Percentiles rank a stretch among this genome's conserved stretches.
Conservation (phyloP, 2,888 invertebrate species). For the Epirrita christyi region DNA sequence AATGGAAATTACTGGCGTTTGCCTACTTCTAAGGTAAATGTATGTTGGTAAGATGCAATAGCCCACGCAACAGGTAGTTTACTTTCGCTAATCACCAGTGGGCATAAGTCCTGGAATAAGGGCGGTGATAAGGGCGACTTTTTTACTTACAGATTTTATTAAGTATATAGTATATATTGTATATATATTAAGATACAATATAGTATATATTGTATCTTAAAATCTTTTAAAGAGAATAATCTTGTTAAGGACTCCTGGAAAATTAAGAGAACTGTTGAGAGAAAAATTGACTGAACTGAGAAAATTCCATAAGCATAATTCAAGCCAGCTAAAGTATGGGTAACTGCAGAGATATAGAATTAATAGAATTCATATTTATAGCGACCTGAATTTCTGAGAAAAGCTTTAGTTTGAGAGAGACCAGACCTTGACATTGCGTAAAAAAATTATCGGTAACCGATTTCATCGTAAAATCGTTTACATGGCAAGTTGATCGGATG, state of each 20-base stretch:
- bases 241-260: neutral
- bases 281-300: conserved; percentile 12
- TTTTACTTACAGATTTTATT: too few relatives aligned
- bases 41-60: too few relatives aligned
- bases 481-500: conserved; percentile 16
- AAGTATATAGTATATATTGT: too few relatives aligned
- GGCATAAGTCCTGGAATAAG: too few relatives aligned
- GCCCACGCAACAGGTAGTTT: too few relatives aligned
- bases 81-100: too few relatives aligned
- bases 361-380: conserved; percentile 6
- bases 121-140: too few relatives aligned
- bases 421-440: conserved; percentile 12
- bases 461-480: conserved; percentile 30
- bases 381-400: neutral
- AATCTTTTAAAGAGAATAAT: too few relatives aligned
- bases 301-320: conserved; percentile 16
- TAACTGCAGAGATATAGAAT: conserved; percentile 3
- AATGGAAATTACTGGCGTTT: neutral
- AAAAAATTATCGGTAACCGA: conserved; percentile 2
- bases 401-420: neutral
- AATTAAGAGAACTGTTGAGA: neutral
- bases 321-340: too few relatives aligned
- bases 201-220: too few relatives aligned
- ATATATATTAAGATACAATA: too few relatives aligned
- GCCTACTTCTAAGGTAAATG: too few relatives aligned